A percentile compares a stretch with the other conserved stretches of the same genome.
phyloP scores from a whole-genome alignment of 2,113 vertebrate genomes.

The Cyprinodon variegatus region DNA sequence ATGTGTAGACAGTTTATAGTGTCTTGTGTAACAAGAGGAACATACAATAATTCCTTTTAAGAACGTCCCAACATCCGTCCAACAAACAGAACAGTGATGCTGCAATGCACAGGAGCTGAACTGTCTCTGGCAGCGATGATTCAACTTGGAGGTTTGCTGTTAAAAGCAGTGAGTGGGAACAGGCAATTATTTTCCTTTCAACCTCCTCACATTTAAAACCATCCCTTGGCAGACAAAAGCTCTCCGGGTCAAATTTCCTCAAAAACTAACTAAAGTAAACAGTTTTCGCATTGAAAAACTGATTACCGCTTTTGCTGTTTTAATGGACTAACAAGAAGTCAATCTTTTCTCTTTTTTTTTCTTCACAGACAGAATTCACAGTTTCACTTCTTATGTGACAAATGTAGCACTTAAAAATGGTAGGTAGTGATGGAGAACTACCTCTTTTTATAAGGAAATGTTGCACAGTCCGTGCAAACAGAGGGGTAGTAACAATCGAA shows the following conservation, averaged over 20 bases:
- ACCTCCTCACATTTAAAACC: conserved; percentile 14
- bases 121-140: conserved; percentile 31
- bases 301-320: background rate
- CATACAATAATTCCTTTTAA: conserved; percentile 40
- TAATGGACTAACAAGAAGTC: conserved; percentile 1
- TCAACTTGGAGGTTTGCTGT: conserved; percentile 35
- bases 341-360: background rate
- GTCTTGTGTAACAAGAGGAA: conserved; percentile 50
- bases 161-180: conserved; percentile 44
- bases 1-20: conserved; percentile 3
- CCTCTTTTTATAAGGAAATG: background rate
- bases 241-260: background rate
- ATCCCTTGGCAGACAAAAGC: conserved; percentile 7
- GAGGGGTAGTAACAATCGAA: background rate
- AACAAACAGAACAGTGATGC: conserved; percentile 12
- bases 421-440: background rate
- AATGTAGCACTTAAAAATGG: background rate
- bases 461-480: background rate
- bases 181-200: conserved; percentile 21
- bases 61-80: conserved; percentile 16
- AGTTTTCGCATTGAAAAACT: background rate
- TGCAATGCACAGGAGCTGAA: conserved; percentile 30
- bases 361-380: background rate
- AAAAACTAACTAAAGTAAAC: background rate
- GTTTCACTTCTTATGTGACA: conserved; percentile 7